These are phyloP conservation scores for Distichodus sexfasciatus DNA, from an alignment of 2,797 vertebrate genomes.

Conservation along the genomic window DNA sequence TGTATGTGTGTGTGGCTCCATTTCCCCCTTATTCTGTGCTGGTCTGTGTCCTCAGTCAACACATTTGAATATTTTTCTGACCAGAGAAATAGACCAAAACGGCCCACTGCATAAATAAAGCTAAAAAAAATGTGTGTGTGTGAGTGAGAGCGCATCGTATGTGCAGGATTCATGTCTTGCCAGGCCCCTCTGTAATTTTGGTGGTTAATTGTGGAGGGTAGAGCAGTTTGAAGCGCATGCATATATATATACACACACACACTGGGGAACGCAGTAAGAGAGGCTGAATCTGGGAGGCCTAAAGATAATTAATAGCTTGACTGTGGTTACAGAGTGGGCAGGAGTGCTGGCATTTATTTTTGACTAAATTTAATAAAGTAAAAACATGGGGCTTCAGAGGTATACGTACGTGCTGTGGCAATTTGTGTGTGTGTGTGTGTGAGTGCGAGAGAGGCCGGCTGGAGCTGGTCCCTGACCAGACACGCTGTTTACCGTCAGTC, in stretches of 20 bases:
- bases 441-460: conserved; percentile 7
- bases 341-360: conserved; percentile 43
- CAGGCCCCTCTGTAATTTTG: conserved; percentile 46
- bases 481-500: conserved; percentile 55
- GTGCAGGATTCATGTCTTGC: conserved; percentile 32
- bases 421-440: conserved; percentile 26
- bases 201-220: conserved; percentile 26
- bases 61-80: conserved; percentile 39
- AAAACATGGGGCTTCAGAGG: conserved; percentile 41
- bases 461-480: conserved; percentile 42
- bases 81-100: conserved; percentile 41
- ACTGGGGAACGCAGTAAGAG: conserved; percentile 63
- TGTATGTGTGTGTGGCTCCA: conserved; percentile 31
- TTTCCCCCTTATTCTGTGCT: conserved; percentile 5
- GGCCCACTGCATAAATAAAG: conserved; percentile 36
- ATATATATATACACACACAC: conserved; percentile 10
- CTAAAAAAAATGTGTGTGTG: conserved; percentile 32
- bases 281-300: conserved; percentile 53
- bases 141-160: conserved; percentile 16
- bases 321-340: conserved; percentile 52
- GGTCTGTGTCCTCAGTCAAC: conserved; percentile 40
- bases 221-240: conserved; percentile 1
- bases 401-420: conserved; percentile 25
- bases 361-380: conserved; percentile 57
- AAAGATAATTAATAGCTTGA: conserved; percentile 66